Evolutionary conservation across 2,113 vertebrate genomes (phyloP), one percentile per base, ranked within the genome.

Genomic region (Neoarius graeffei): DNA sequence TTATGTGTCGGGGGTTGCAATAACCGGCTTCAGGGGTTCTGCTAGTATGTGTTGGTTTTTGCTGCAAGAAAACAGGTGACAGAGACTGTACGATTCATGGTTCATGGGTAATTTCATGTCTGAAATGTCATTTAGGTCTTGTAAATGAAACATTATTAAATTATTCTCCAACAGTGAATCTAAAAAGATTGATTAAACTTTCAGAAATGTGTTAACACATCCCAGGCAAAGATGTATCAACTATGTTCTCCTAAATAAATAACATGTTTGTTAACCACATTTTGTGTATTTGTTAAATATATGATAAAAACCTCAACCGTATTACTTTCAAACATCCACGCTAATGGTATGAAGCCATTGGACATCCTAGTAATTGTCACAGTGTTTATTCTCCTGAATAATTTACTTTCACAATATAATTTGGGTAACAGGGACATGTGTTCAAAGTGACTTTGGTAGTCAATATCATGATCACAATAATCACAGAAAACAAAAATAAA

Each of bases 1-100:
- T 94, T 93, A 66, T 56, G 17, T 74, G 8, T 11, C 74, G 89
- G 91, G 93, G 92, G 92, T 83, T 91, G 92, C 91, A 82, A 5
- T 35, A 77, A 83, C 25, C 19, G 10, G 27, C 15, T 89, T 83
- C 87, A 91, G 89, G 91, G 89, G 64, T 80, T 90, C 91, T 89
- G 79, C 27, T 92, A 85, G 83, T 91, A 90, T 91, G 91, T 90
- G 91, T 87, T 50, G 52, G 83, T 59, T 85, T 76, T 85, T 84
- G 82, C 80, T 89, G 13, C 66, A 87, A 56, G 82, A 71, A 77
- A 87, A 62, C 30, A 64, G 27, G 30, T 62, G 13, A 76, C 6
- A 59, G 62, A 86, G 79, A 54, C 17, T 4, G 62, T n/a, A 48
- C 15, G 30, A 74, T 57, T 57, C 9, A 56, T 56, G 10, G 9